These are phyloP conservation scores for Anthoscopus minutus DNA, from an alignment of 2,113 vertebrate species.

Conservation along the genomic window DNA sequence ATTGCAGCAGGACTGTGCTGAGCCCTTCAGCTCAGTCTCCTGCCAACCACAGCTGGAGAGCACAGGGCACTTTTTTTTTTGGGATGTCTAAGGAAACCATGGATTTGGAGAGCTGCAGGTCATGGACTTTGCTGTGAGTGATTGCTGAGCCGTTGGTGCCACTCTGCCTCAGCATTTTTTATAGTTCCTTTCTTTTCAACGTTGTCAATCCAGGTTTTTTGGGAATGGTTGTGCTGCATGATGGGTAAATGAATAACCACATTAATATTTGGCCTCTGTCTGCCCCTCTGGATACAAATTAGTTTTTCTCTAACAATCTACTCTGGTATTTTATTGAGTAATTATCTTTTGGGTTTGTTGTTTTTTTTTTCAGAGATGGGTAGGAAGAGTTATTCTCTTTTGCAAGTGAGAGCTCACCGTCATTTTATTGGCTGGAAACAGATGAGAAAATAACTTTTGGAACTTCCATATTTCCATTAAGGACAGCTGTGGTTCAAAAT, in stretches of 20 bases:
- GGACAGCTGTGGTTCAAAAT: not conserved
- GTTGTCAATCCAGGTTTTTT: not conserved
- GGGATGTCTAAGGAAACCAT: not conserved
- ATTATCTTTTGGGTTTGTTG: not conserved
- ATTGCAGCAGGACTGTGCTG: not conserved
- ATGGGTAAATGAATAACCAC: not conserved
- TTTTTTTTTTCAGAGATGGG: not conserved
- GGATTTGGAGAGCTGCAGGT: not conserved
- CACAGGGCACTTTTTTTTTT: not conserved
- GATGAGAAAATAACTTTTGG: not conserved
- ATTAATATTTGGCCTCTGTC: not conserved
- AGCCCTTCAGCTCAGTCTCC: not conserved
- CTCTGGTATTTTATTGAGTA: not conserved
- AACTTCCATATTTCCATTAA: not conserved
- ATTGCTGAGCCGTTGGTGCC: rapidly evolving
- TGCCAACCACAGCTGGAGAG: not conserved
- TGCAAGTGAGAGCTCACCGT: not conserved
- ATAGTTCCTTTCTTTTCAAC: not conserved
- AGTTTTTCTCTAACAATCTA: not conserved
- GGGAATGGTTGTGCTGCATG: not conserved
- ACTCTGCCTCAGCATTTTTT: not conserved
- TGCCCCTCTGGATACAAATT: slow-evolving; percentile 5
- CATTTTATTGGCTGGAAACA: not conserved
- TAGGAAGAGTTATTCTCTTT: not conserved
- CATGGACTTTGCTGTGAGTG: not conserved